phyloP scores from a whole-genome alignment of 2,797 vertebrate genomes.

The Phalloptychus januarius region DNA sequence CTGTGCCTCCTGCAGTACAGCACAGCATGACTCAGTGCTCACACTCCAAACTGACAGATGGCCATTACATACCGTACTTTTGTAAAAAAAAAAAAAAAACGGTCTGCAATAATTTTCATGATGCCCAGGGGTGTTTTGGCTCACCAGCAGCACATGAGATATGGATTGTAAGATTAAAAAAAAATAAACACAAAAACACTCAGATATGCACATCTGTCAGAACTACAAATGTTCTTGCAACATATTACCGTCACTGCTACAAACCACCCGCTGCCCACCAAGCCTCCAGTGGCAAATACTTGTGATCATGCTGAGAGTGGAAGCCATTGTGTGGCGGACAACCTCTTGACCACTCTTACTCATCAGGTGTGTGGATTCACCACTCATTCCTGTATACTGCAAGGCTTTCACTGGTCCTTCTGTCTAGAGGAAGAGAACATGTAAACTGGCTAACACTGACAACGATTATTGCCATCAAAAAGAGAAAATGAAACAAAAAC shows the following conservation, averaged over 20 bases:
- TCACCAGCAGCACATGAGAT: constrained; percentile 61
- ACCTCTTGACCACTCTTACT: constrained; percentile 69
- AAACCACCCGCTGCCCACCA: constrained; percentile 30
- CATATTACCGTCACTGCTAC: constrained; percentile 33
- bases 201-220: constrained; percentile 42
- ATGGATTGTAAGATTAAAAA: constrained; percentile 46
- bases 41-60: constrained; percentile 79
- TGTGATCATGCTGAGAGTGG: constrained; percentile 62
- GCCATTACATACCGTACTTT: constrained; percentile 79
- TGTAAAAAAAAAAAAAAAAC: constrained; percentile 57
- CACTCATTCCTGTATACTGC: constrained; percentile 37
- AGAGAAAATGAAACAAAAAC: not conserved
- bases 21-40: constrained; percentile 68
- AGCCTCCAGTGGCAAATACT: constrained; percentile 60
- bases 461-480: constrained; percentile 50
- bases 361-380: constrained; percentile 69
- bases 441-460: constrained; percentile 70
- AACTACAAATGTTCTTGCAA: constrained; percentile 41
- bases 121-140: constrained; percentile 70
- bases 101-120: constrained; percentile 71
- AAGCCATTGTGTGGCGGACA: constrained; percentile 65
- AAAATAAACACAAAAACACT: constrained; percentile 44
- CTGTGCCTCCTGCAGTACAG: constrained; percentile 55
- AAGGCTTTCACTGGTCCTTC: constrained; percentile 58
- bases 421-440: constrained; percentile 65